phyloP scores from a whole-genome alignment of 1,140 invertebrate genomes.

The Aleiodes sp. region DNA sequence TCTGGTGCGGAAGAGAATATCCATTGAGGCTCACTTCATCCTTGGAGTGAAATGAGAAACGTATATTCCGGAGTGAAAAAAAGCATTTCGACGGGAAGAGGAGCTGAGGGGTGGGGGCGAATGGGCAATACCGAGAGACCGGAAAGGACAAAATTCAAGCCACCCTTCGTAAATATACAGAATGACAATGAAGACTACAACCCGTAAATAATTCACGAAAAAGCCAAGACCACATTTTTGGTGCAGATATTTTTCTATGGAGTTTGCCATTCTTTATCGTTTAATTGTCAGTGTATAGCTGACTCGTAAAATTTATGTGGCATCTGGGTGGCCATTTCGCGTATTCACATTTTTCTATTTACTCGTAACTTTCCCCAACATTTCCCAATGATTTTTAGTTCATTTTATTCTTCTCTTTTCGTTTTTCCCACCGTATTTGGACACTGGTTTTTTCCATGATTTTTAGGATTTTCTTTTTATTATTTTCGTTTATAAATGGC shows the following conservation, averaged over 20 bases:
- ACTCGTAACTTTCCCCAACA: not conserved
- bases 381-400: not conserved
- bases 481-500: not conserved
- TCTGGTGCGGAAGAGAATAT: conserved; percentile 4
- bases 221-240: conserved; percentile 16
- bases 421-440: too few species aligned
- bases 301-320: conserved; percentile 23
- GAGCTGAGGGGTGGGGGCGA: not conserved
- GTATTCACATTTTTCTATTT: not conserved
- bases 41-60: not conserved
- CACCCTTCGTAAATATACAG: not conserved
- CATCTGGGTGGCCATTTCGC: conserved; percentile 17
- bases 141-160: not conserved
- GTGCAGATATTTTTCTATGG: conserved; percentile 17
- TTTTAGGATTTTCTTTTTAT: conserved; percentile 17
- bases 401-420: not conserved
- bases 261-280: conserved; percentile 16
- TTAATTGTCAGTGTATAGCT: conserved; percentile 22
- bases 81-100: too few species aligned
- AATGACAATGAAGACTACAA: conserved; percentile 6
- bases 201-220: conserved; percentile 33
- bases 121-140: not conserved
- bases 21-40: not conserved
- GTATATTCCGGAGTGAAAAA: conserved; percentile 4
- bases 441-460: conserved; percentile 21